A percentile compares a stretch with the other conserved stretches of the same genome.
These are phyloP conservation scores for Pelagia noctiluca DNA, from an alignment of 30 jellyfish, hydroid and myxozoan species.

Conservation along the genomic window DNA sequence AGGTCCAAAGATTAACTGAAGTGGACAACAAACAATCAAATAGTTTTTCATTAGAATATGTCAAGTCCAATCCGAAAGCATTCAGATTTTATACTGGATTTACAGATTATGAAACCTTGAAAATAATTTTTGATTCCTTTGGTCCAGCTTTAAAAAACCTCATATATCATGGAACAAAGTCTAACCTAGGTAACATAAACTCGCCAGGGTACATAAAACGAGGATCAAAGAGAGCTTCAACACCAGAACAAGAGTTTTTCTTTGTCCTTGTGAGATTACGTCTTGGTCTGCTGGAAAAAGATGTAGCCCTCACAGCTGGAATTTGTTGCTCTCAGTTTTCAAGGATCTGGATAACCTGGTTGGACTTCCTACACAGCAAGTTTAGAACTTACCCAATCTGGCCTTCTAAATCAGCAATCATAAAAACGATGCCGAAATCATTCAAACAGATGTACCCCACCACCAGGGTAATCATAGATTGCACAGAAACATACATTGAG, in stretches of 20 bases:
- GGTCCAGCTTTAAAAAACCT: conserved; percentile 14
- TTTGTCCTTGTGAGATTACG: conserved; percentile 38
- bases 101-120: conserved; percentile 18
- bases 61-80: not conserved
- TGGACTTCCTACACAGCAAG: too few species aligned
- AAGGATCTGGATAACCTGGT: conserved; percentile 55
- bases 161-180: conserved; percentile 26
- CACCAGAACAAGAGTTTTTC: conserved; percentile 38
- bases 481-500: conserved; percentile 29
- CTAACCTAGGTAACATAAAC: not conserved
- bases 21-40: too few species aligned
- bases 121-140: too few species aligned
- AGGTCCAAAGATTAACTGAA: too few species aligned
- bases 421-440: conserved; percentile 6
- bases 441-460: conserved; percentile 5
- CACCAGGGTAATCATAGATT: too few species aligned
- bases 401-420: conserved; percentile 1
- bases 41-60: not conserved
- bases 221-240: conserved; percentile 45
- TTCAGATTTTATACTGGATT: conserved; percentile 39
- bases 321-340: conserved; percentile 50
- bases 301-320: conserved; percentile 37
- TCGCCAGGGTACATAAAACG: conserved; percentile 24
- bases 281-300: conserved; percentile 36
- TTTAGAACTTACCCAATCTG: conserved; percentile 31